Percentiles rank a stretch among this genome's conserved stretches.
These are phyloP conservation scores for Oeneis ivallda DNA, from an alignment of 2,888 invertebrate species.

Conservation along the genomic window DNA sequence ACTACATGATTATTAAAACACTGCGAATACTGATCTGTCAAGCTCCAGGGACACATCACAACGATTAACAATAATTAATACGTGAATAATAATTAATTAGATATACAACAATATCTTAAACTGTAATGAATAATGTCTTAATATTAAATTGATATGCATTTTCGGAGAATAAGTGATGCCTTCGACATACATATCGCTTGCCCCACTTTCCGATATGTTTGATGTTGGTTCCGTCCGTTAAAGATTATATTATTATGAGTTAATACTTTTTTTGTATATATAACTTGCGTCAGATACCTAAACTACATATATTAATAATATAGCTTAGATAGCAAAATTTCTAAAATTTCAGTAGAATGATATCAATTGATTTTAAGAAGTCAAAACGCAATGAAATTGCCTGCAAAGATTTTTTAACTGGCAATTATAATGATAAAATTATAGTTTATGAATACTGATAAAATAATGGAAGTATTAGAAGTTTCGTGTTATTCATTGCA, in stretches of 20 bases:
- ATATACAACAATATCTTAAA: slow-evolving; percentile 24
- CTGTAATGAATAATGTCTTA: slow-evolving; percentile 49
- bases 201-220: slow-evolving; percentile 63
- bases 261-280: slow-evolving; percentile 35
- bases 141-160: slow-evolving; percentile 68
- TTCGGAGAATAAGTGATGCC: slow-evolving; percentile 45
- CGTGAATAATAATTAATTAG: slow-evolving; percentile 27
- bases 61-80: slow-evolving; percentile 53
- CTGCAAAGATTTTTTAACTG: neutral
- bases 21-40: slow-evolving; percentile 29
- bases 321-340: slow-evolving; percentile 22
- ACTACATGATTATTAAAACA: slow-evolving; percentile 22
- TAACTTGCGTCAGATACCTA: slow-evolving; percentile 68
- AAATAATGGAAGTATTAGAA: no score
- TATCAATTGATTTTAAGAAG: neutral
- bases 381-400: slow-evolving; percentile 21
- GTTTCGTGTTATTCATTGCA: no score
- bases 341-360: slow-evolving; percentile 12
- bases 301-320: slow-evolving; percentile 27
- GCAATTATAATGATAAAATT: no score
- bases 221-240: slow-evolving; percentile 54
- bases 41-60: slow-evolving; percentile 37
- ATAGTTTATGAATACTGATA: no score
- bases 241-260: neutral
- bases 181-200: slow-evolving; percentile 22